phyloP scores from a whole-genome alignment of 2,113 vertebrate genomes.

The Rhinogobius similis region DNA sequence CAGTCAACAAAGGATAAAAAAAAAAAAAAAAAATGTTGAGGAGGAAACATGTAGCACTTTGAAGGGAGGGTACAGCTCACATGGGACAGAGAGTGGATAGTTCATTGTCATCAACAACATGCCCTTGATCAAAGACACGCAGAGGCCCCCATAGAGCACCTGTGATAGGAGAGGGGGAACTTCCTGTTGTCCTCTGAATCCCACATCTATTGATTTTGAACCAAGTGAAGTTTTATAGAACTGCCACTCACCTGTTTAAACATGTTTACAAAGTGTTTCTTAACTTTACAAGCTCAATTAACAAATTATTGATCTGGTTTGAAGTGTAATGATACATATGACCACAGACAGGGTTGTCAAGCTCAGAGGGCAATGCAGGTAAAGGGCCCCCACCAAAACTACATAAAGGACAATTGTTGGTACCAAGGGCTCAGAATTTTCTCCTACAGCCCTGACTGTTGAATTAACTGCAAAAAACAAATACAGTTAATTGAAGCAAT shows the following conservation, averaged over 20 bases:
- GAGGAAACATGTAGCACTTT: conserved; percentile 50
- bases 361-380: too few species aligned
- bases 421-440: too few species aligned
- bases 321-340: too few species aligned
- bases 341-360: too few species aligned
- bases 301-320: too few species aligned
- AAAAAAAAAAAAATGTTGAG: conserved; percentile 21
- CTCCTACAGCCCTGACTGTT: too few species aligned
- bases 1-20: conserved; percentile 25
- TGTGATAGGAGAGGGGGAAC: conserved; percentile 14
- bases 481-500: too few species aligned
- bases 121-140: conserved; percentile 64
- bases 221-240: conserved; percentile 49
- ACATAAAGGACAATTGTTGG: too few species aligned
- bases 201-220: conserved; percentile 43
- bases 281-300: not conserved
- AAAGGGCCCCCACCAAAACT: too few species aligned
- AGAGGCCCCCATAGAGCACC: conserved; percentile 50
- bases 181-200: conserved; percentile 34
- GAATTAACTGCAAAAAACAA: too few species aligned
- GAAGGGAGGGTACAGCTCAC: conserved; percentile 57
- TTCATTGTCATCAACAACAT: conserved; percentile 65
- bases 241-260: conserved; percentile 63
- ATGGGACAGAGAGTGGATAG: conserved; percentile 54
- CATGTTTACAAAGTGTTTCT: not conserved